These are phyloP conservation scores for Calephelis virginiensis DNA, from an alignment of 1,140 invertebrate genomes.

Conservation along the genomic window DNA sequence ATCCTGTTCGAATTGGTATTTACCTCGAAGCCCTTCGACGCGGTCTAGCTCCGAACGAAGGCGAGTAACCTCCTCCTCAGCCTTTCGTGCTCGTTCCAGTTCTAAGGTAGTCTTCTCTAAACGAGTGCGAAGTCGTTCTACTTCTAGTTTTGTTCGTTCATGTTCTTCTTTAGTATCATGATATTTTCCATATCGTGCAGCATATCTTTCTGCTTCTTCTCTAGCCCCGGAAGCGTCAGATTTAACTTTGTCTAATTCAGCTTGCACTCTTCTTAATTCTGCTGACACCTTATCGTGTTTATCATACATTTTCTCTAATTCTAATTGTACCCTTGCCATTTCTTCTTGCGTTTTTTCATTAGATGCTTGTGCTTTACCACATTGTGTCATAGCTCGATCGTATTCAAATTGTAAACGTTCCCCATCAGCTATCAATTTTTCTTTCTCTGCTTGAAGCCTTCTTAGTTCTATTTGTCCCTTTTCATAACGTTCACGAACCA, in stretches of 20 bases:
- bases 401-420: slow-evolving; percentile 92
- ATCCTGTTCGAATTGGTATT: slow-evolving; percentile 93
- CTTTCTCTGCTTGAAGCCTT: slow-evolving; percentile 89
- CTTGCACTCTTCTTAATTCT: slow-evolving; percentile 89
- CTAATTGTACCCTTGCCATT: slow-evolving; percentile 89
- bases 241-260: slow-evolving; percentile 85
- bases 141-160: slow-evolving; percentile 88
- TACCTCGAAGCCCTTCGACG: slow-evolving; percentile 87
- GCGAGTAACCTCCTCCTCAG: slow-evolving; percentile 82
- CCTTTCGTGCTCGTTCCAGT: slow-evolving; percentile 85
- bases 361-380: slow-evolving; percentile 88
- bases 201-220: slow-evolving; percentile 86
- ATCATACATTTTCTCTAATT: slow-evolving; percentile 94
- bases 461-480: slow-evolving; percentile 92
- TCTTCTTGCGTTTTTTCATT: slow-evolving; percentile 95
- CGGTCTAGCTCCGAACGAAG: slow-evolving; percentile 86
- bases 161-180: slow-evolving; percentile 90
- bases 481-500: slow-evolving; percentile 93
- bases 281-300: slow-evolving; percentile 91
- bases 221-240: slow-evolving; percentile 84
- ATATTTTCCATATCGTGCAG: slow-evolving; percentile 87
- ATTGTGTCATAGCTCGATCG: slow-evolving; percentile 89
- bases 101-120: slow-evolving; percentile 89
- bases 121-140: slow-evolving; percentile 89
- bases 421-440: slow-evolving; percentile 90